A percentile compares a stretch with the other conserved stretches of the same genome.
phyloP scores from a whole-genome alignment of 2,797 vertebrate genomes.

The Eulemur coronatus region DNA sequence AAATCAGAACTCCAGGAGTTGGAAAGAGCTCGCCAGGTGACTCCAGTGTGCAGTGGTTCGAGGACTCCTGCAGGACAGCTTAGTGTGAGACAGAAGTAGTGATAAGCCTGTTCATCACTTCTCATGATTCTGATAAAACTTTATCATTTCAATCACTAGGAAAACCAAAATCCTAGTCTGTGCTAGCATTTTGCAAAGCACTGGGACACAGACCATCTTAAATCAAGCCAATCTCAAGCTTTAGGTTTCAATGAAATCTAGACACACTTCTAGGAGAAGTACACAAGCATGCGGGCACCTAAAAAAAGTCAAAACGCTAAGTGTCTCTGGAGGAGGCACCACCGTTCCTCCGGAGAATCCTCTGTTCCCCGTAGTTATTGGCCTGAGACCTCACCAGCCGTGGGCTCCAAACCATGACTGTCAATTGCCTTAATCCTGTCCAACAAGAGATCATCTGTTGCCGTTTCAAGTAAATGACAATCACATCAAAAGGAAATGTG shows the following conservation, averaged over 20 bases:
- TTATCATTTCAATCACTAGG: not conserved
- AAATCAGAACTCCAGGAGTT: not conserved
- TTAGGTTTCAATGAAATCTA: not conserved
- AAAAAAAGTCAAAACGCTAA: constrained; percentile 67
- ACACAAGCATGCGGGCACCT: constrained; percentile 55
- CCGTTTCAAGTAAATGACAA: constrained; percentile 68
- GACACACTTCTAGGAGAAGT: not conserved
- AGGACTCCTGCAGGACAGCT: not conserved
- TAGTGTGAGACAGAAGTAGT: not conserved
- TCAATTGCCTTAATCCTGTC: constrained; percentile 78
- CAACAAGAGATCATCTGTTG: constrained; percentile 76
- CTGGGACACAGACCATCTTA: not conserved
- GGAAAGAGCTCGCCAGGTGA: not conserved
- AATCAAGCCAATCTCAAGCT: not conserved
- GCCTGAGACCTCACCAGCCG: constrained; percentile 73
- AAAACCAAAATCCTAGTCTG: constrained; percentile 18
- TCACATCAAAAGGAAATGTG: constrained; percentile 41
- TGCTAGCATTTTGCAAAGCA: constrained; percentile 12
- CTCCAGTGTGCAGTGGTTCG: not conserved
- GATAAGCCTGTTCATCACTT: not conserved
- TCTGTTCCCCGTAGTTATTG: constrained; percentile 74
- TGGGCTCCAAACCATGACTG: constrained; percentile 77
- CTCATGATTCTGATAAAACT: not conserved
- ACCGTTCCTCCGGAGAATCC: constrained; percentile 76
- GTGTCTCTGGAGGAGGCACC: constrained; percentile 54